phyloP scores from a whole-genome alignment of 2,888 invertebrate species.

The Lepetodrilus schrolli region DNA sequence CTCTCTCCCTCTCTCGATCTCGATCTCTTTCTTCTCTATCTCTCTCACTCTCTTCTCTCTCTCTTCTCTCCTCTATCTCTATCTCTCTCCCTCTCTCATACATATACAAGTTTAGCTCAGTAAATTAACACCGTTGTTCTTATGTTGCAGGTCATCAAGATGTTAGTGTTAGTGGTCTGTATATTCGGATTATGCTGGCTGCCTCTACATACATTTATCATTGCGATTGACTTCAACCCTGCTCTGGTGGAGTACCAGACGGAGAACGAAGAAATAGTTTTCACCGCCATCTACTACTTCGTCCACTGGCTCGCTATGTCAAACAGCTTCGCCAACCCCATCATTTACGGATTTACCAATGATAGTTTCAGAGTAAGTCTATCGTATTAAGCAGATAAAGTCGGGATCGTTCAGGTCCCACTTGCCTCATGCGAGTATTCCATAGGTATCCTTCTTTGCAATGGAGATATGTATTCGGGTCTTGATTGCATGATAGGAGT shows the following conservation, averaged over 20 bases:
- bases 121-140: neutral
- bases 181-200: slow-evolving; percentile 74
- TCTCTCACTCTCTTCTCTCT: neutral
- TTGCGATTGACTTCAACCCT: slow-evolving; percentile 66
- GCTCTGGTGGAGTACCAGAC: slow-evolving; percentile 39
- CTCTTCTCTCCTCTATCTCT: neutral
- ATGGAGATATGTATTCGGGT: too few species aligned
- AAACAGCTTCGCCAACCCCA: slow-evolving; percentile 73
- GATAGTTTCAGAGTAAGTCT: slow-evolving; percentile 72
- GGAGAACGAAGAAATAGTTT: slow-evolving; percentile 38
- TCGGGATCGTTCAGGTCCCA: too few species aligned
- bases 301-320: slow-evolving; percentile 74
- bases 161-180: slow-evolving; percentile 71
- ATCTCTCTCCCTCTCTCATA: neutral
- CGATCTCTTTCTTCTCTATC: neutral
- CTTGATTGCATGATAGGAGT: too few species aligned
- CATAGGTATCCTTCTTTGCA: too few species aligned
- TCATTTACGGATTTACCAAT: slow-evolving; percentile 74
- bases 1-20: neutral
- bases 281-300: slow-evolving; percentile 61
- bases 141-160: slow-evolving; percentile 71
- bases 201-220: slow-evolving; percentile 70
- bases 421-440: too few species aligned
- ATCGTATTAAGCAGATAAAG: too few species aligned
- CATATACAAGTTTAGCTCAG: neutral